A percentile compares a stretch with the other conserved stretches of the same genome.
Conservation (phyloP, 2,797 vertebrate species). For the Halcyon chelicuti region DNA sequence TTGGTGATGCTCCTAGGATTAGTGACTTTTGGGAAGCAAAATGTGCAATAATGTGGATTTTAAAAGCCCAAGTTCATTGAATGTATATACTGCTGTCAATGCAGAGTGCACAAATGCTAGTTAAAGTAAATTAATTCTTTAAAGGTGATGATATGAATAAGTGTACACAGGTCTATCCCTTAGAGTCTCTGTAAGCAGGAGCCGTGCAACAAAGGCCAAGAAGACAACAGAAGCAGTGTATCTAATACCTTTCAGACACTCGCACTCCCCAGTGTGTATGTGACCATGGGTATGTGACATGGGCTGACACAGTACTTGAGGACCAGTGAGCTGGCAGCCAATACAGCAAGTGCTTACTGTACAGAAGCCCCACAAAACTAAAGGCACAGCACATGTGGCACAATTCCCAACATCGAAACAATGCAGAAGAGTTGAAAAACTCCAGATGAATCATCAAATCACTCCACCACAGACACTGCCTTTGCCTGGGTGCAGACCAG, state of each 20-base stretch:
- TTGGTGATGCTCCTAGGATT: not conserved
- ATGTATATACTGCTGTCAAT: not conserved
- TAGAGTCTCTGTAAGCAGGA: not conserved
- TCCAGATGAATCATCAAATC: not conserved
- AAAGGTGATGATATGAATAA: not conserved
- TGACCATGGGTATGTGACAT: not conserved
- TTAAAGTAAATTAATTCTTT: not conserved
- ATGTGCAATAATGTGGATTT: not conserved
- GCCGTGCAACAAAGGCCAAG: not conserved
- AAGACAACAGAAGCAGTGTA: not conserved
- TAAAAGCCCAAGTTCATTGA: not conserved
- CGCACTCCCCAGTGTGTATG: not conserved
- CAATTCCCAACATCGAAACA: not conserved
- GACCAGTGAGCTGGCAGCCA: not conserved
- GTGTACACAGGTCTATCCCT: not conserved
- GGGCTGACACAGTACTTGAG: not conserved
- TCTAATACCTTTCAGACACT: not conserved
- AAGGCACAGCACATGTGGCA: fast-evolving
- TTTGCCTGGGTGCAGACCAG: not conserved
- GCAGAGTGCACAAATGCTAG: not conserved
- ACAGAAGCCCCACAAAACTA: not conserved
- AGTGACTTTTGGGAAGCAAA: not conserved
- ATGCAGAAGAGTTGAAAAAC: not conserved
- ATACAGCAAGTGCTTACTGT: fast-evolving
- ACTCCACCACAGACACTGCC: too few relatives aligned